Conservation (phyloP, 1,140 invertebrate genomes). For the Popillia japonica region DNA sequence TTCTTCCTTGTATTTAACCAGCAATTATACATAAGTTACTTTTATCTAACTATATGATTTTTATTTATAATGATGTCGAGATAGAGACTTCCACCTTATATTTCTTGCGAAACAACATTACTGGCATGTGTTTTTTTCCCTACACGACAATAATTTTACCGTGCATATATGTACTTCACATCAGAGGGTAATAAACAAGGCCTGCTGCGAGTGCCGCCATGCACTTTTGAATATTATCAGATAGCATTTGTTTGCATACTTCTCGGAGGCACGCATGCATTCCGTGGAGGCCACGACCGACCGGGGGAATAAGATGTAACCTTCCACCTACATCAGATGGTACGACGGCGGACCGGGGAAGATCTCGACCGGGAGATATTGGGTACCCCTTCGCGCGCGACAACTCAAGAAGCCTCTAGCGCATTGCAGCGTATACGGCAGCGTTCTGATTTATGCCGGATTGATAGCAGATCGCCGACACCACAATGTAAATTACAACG, state of each 20-base stretch:
- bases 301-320: conserved; percentile 48
- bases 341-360: not conserved
- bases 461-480: conserved; percentile 53
- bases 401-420: not conserved
- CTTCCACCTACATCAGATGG: conserved; percentile 24
- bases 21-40: too few relatives aligned
- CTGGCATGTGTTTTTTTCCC: not conserved
- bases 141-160: not conserved
- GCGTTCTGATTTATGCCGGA: conserved; percentile 49
- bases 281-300: conserved; percentile 35
- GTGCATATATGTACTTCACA: not conserved
- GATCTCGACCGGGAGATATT: conserved; percentile 27
- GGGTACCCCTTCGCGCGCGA: conserved; percentile 2
- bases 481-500: conserved; percentile 55
- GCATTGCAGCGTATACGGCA: not conserved
- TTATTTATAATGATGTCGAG: not conserved
- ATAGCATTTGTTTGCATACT: conserved; percentile 46
- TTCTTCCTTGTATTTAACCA: too few relatives aligned
- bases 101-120: not conserved
- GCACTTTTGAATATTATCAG: conserved; percentile 46
- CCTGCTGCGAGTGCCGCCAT: not conserved
- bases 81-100: not conserved
- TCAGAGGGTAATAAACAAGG: not conserved
- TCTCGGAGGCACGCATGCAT: conserved; percentile 40
- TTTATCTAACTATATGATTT: too few relatives aligned